These are phyloP conservation scores for Macropis europaea DNA, from an alignment of 2,888 invertebrate genomes.

Conservation along the genomic window DNA sequence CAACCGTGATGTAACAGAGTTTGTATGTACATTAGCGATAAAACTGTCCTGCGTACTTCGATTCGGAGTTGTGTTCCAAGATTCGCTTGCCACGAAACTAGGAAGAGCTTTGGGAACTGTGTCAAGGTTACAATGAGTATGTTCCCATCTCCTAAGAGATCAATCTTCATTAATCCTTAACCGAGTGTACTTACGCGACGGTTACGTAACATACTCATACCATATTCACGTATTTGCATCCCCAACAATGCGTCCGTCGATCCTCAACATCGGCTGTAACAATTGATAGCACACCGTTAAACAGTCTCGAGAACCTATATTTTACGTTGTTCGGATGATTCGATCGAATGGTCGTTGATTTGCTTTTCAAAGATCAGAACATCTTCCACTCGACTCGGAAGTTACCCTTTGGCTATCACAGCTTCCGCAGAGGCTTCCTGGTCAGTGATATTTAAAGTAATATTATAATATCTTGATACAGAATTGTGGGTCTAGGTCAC, in stretches of 20 bases:
- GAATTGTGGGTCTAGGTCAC: too few species aligned
- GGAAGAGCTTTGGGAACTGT: constrained; percentile 29
- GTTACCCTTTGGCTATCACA: too few species aligned
- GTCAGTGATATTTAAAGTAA: too few species aligned
- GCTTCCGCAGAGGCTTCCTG: too few species aligned
- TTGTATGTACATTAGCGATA: constrained; percentile 21
- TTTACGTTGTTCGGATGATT: too few species aligned
- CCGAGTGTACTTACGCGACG: neutral
- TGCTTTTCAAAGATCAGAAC: too few species aligned
- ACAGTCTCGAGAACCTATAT: too few species aligned
- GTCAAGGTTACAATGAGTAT: constrained; percentile 39
- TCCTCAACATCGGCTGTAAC: too few species aligned
- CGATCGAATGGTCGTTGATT: too few species aligned
- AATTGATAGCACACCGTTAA: too few species aligned
- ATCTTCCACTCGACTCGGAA: too few species aligned
- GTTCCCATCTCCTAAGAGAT: constrained; percentile 2
- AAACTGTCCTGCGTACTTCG: constrained; percentile 19
- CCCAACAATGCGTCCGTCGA: neutral
- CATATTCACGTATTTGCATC: neutral
- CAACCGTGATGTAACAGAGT: neutral
- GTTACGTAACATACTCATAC: neutral
- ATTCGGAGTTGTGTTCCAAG: constrained; percentile 2
- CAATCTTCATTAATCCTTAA: constrained; percentile 31
- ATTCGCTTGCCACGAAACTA: constrained; percentile 8
- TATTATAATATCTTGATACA: too few species aligned